Evolutionary conservation across 2,888 invertebrate species (phyloP), one percentile per base, ranked within the genome.

Genomic region (Caenorhabditis parvicauda): DNA sequence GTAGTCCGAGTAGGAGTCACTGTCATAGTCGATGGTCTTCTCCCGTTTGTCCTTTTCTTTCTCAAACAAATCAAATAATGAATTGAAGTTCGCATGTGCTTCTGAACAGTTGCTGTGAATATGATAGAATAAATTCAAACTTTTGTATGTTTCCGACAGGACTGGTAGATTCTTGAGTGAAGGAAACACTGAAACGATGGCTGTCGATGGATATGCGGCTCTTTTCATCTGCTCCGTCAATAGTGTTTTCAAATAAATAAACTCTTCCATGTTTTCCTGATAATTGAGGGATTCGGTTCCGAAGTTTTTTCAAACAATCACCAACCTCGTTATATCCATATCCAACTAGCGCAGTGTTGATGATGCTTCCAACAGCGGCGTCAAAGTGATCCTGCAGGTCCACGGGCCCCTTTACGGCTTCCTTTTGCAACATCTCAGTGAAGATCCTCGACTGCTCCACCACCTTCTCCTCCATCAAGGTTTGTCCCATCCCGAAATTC

Each of bases 401-500:
- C 14, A 60, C 29, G 3, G 44, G 28, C 12, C 52, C 63, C 29
- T 57, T 43, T 17, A 46, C 51, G 12, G 38, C 27, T 9, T 28
- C 5, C 21, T 52, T 43, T 14, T 37, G 35, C 25, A 55, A 44
- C 0, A 17, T 29, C 0, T 55, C 55, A n/a, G 55, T 55, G 49
- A 59, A 47, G 1, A 35, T 32, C 0, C 32, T 37, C 27, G 57
- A 48, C 32, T 64, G 59, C n/a, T 44, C 50, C 2, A 64, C 47
- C 0, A 60, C 49, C 51, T 60, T 60, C 28, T 68, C 61, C 45
- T 68, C 60, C 68, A 68, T 68, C 45, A 63, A 48, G 47, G 60
- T 65, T 52, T 65, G 63, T 9, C 68, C 68, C 49, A 68, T 42
- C 12, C 68, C 68, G 35, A 68, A 61, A 41, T 68, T 62, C 41